These are phyloP conservation scores for Dunckerocampus dactyliophorus DNA, from an alignment of 2,113 vertebrate species.

Conservation along the genomic window DNA sequence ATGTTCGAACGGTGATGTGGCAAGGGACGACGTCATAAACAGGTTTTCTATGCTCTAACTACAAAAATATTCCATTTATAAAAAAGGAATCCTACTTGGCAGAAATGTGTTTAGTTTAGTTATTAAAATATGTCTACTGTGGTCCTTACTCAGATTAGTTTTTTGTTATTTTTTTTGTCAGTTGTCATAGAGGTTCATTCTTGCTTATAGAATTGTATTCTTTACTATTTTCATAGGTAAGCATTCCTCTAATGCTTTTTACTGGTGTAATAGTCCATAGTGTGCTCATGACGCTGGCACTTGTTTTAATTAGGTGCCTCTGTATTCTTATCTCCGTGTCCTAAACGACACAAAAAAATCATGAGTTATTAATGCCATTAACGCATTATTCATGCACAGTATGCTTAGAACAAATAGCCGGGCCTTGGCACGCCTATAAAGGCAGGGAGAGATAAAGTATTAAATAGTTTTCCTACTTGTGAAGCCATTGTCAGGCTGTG, in stretches of 20 bases:
- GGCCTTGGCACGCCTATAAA: slow-evolving; percentile 6
- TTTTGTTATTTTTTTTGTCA: background rate
- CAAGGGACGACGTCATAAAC: too few relatives aligned
- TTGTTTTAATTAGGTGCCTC: background rate
- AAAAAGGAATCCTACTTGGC: too few relatives aligned
- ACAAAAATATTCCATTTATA: too few relatives aligned
- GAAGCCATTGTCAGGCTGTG: background rate
- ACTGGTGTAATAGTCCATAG: background rate
- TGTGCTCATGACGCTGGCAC: background rate
- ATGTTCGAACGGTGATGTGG: too few relatives aligned
- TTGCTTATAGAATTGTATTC: background rate
- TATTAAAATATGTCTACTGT: too few relatives aligned
- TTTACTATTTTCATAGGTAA: slow-evolving; percentile 1
- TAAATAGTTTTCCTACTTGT: background rate
- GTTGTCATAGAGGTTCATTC: too few relatives aligned
- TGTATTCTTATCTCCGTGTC: background rate
- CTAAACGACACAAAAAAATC: background rate
- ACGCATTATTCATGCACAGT: slow-evolving; percentile 1
- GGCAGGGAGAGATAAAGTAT: slow-evolving; percentile 1
- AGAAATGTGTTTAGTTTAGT: too few relatives aligned
- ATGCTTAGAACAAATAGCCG: slow-evolving; percentile 5
- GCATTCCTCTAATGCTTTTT: background rate
- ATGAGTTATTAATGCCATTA: slow-evolving; percentile 3
- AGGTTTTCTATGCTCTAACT: too few relatives aligned
- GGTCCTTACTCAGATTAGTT: too few relatives aligned